Evolutionary conservation across 2,888 invertebrate genomes (phyloP).

Genomic region (Metellina segmentata): DNA sequence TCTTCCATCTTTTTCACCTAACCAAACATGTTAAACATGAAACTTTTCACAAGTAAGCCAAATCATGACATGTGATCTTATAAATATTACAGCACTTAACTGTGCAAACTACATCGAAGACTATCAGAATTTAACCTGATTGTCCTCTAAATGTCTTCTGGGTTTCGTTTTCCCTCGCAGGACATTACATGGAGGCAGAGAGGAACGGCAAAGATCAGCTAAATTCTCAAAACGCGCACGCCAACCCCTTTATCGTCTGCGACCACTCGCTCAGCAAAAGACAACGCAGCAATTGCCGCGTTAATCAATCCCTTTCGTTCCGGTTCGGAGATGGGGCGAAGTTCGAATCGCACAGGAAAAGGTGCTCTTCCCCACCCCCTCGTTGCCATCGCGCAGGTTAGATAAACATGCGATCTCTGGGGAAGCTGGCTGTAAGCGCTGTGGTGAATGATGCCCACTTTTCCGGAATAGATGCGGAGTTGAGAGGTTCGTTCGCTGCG

Average conservation of each 20-base stretch:
- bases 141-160: background rate
- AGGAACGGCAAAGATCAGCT: slow-evolving; percentile 36
- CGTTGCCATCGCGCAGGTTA: slow-evolving; percentile 6
- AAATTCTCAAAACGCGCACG: slow-evolving; percentile 41
- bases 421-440: background rate
- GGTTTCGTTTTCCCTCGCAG: slow-evolving; percentile 8
- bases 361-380: background rate
- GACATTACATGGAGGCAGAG: slow-evolving; percentile 1
- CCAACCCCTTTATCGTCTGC: slow-evolving; percentile 48
- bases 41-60: no score
- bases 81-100: no score
- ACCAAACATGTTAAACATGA: no score
- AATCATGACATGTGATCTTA: no score
- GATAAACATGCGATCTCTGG: slow-evolving; percentile 8
- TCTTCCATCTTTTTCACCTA: no score
- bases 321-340: slow-evolving; percentile 29
- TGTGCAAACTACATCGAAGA: no score
- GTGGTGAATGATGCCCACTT: slow-evolving; percentile 30
- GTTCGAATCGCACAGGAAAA: no score
- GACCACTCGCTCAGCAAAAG: slow-evolving; percentile 51
- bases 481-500: background rate
- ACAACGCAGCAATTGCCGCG: slow-evolving; percentile 36
- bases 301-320: slow-evolving; percentile 55
- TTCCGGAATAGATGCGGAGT: background rate
- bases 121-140: background rate